Evolutionary conservation across 1,140 invertebrate species (phyloP).

Genomic region (Ditylenchus dipsaci): DNA sequence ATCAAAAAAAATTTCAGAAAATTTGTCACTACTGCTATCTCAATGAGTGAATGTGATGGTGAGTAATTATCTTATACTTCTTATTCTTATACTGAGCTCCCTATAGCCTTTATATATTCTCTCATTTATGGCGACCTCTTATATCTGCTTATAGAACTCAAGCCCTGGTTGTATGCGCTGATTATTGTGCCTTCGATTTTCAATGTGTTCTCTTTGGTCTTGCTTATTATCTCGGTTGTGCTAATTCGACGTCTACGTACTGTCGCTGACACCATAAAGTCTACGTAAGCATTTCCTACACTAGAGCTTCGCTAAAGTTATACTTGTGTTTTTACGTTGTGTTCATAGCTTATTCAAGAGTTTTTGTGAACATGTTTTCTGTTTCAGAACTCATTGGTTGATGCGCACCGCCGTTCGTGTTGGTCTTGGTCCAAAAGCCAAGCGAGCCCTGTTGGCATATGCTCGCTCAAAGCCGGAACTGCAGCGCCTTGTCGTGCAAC

Average conservation of each 20-base stretch:
- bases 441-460: slow-evolving; percentile 40
- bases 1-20: too few relatives aligned
- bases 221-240: neutral
- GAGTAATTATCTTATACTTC: too few relatives aligned
- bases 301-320: too few relatives aligned
- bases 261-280: slow-evolving; percentile 6
- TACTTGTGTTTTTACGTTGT: too few relatives aligned
- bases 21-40: too few relatives aligned
- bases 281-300: neutral
- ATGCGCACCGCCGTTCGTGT: slow-evolving; percentile 41
- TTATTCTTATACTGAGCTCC: too few relatives aligned
- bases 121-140: too few relatives aligned
- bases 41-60: too few relatives aligned
- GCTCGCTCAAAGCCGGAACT: slow-evolving; percentile 42
- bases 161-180: neutral
- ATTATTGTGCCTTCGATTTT: slow-evolving; percentile 2
- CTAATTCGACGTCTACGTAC: neutral
- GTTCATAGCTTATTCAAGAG: too few relatives aligned
- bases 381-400: slow-evolving; percentile 39
- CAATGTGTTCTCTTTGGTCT: neutral
- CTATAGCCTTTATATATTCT: too few relatives aligned
- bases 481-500: neutral
- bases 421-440: slow-evolving; percentile 41
- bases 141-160: neutral
- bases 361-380: neutral